A percentile compares a stretch with the other conserved stretches of the same genome.
phyloP scores from a whole-genome alignment of 1,140 invertebrate species.

The Sweltsa coloradensis region DNA sequence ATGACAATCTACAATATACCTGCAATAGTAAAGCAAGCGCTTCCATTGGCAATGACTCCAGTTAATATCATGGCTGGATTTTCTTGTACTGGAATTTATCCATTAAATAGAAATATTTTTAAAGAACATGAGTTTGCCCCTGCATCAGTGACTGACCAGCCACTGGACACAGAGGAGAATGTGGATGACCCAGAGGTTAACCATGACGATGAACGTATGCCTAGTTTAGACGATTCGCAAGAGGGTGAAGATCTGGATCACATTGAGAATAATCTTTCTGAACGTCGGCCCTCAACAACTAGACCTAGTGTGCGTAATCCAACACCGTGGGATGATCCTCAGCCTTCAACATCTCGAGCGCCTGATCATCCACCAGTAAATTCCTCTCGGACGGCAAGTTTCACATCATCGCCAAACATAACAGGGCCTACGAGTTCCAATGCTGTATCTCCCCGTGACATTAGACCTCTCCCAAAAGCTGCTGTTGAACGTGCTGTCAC shows the following conservation, averaged over 20 bases:
- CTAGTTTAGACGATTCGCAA: not conserved
- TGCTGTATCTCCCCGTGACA: no score
- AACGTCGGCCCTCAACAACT: not conserved
- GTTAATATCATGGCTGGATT: conserved; percentile 23
- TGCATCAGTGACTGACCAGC: conserved; percentile 24
- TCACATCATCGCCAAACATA: no score
- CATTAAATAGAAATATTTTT: conserved; percentile 21
- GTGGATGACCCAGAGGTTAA: no score
- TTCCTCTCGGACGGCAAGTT: no score
- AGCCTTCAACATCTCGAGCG: not conserved
- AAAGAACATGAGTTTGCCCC: conserved; percentile 25
- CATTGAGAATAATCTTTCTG: not conserved
- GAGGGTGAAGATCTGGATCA: not conserved
- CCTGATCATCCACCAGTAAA: not conserved
- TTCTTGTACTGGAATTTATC: conserved; percentile 19
- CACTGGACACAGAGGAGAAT: no score
- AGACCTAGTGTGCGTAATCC: not conserved
- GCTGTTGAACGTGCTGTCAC: not conserved
- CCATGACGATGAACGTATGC: not conserved
- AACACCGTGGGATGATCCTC: not conserved
- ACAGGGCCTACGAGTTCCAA: no score
- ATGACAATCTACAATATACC: conserved; percentile 25
- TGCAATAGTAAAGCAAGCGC: conserved; percentile 18
- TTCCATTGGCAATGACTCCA: conserved; percentile 21
- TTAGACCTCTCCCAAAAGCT: not conserved